phyloP scores from a whole-genome alignment of 2,113 vertebrate species.

The Aphelocoma coerulescens region DNA sequence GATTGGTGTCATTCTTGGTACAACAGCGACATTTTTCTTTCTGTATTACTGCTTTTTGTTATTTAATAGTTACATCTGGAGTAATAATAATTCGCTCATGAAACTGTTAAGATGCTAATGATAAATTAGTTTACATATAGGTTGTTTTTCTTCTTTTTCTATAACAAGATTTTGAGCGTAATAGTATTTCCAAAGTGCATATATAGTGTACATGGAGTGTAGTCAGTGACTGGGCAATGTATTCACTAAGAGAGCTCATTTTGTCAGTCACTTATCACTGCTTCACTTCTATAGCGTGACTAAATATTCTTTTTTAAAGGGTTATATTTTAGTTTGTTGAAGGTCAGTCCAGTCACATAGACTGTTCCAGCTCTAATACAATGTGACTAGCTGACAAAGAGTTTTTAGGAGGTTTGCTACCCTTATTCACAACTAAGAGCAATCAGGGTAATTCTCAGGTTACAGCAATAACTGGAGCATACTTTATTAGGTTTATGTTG shows the following conservation, averaged over 20 bases:
- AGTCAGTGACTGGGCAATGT: neutral
- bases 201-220: neutral
- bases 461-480: neutral
- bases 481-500: neutral
- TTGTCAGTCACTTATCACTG: neutral
- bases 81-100: neutral
- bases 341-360: neutral
- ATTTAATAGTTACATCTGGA: neutral
- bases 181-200: neutral
- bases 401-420: neutral
- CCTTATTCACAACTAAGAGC: neutral
- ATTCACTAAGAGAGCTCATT: neutral
- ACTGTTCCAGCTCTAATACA: neutral
- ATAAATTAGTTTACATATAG: neutral
- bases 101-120: neutral
- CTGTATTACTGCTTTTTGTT: no score
- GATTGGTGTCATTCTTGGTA: no score
- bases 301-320: neutral
- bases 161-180: neutral
- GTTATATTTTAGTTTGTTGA: neutral
- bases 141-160: neutral
- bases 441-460: neutral
- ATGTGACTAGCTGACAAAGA: neutral
- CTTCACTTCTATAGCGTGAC: neutral
- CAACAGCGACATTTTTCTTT: neutral